Conservation (phyloP, 2,888 invertebrate species). For the Tubulanus polymorphus region DNA sequence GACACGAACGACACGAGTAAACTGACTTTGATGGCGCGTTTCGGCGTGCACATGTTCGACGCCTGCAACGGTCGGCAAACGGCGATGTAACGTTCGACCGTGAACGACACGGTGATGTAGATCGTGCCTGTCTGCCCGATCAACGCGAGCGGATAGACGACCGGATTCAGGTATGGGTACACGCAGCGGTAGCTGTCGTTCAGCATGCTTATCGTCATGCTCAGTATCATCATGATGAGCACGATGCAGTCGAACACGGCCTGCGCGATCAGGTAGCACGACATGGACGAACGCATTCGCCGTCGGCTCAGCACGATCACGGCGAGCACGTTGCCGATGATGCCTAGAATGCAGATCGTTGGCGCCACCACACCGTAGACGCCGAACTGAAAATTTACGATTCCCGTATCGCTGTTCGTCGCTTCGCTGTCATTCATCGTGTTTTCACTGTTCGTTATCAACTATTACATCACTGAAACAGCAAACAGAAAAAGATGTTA, state of each 20-base stretch:
- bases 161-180: slow-evolving; percentile 75
- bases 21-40: slow-evolving; percentile 79
- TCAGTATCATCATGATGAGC: slow-evolving; percentile 60
- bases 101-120: slow-evolving; percentile 69
- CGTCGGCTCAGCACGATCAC: slow-evolving; percentile 56
- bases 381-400: slow-evolving; percentile 58
- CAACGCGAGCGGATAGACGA: slow-evolving; percentile 72
- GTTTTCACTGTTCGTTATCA: too few species aligned
- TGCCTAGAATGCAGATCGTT: slow-evolving; percentile 74
- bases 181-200: slow-evolving; percentile 69
- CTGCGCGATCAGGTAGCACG: slow-evolving; percentile 86
- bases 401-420: slow-evolving; percentile 1
- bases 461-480: too few species aligned
- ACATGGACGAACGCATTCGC: slow-evolving; percentile 94
- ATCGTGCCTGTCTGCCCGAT: slow-evolving; percentile 90
- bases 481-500: too few species aligned
- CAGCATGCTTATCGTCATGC: slow-evolving; percentile 60
- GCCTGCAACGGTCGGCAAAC: slow-evolving; percentile 72
- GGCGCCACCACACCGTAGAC: slow-evolving; percentile 84
- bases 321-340: slow-evolving; percentile 45
- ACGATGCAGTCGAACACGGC: slow-evolving; percentile 90
- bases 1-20: slow-evolving; percentile 76
- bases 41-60: slow-evolving; percentile 84
- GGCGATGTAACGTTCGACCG: slow-evolving; percentile 87
- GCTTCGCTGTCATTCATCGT: too few species aligned